Evolutionary conservation across 2,888 invertebrate genomes (phyloP), one percentile per base, ranked within the genome.

Genomic region (Thumatha senex): DNA sequence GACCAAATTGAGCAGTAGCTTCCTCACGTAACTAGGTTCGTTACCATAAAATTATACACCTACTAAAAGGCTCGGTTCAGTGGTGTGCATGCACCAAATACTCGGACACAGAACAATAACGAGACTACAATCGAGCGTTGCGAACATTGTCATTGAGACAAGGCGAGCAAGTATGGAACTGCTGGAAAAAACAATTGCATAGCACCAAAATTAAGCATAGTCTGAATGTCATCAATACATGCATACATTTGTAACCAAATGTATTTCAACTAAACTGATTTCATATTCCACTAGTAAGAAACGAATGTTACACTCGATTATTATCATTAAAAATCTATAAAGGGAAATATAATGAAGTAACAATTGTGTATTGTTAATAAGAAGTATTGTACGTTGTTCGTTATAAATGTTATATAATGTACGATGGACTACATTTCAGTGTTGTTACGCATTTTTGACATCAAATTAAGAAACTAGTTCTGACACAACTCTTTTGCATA

Each of bases 51-150:
- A 24, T 24, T 24, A 24, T 24, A 24, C 18, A 24, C 18, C 18
- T 24, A 24, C 18, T 24, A 24, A 24, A 24, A 24, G 18, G 18
- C 18, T 24, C 18, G 81, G 75, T 73, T 78, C 76, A 82, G 70
- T 79, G 76, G 76, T 63, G 57, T 77, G 64, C 81, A 82, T 71
- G 82, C 80, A 80, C 83, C 80, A 76, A 82, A 81, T 78, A 73
- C 71, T 66, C 64, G 63, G 48, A 48, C 59, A 61, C 63, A 68
- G 74, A 76, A 80, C 80, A 82, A 78, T 80, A 72, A 63, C 54
- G 67, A 63, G 64, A 73, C 64, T 69, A 78, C 74, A 72, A 74
- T 71, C 64, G 63, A 64, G 54, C 55, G 57, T 46, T 62, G 53
- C 56, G 57, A 61, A 67, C 65, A 67, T 57, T 75, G 73, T 67